phyloP scores from a whole-genome alignment of 1,140 invertebrate genomes.

The Archivesica marissinica region DNA sequence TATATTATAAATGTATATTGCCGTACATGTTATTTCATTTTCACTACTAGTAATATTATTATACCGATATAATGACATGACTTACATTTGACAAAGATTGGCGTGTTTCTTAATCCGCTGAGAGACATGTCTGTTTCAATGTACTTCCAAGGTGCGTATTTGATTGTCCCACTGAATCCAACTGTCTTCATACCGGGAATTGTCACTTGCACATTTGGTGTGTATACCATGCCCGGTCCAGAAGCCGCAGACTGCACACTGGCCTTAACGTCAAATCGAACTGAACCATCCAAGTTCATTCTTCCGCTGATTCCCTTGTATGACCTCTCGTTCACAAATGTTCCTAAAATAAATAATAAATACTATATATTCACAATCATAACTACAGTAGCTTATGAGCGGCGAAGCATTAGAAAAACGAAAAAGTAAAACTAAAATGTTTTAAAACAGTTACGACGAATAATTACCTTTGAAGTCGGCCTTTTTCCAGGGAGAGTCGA shows the following conservation, averaged over 20 bases:
- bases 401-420: too few relatives aligned
- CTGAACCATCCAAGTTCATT: constrained; percentile 68
- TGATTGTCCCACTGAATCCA: constrained; percentile 61
- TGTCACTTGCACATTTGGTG: constrained; percentile 69
- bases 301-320: constrained; percentile 67
- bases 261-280: constrained; percentile 69
- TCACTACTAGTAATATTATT: too few relatives aligned
- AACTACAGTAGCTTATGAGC: too few relatives aligned
- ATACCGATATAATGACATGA: too few relatives aligned
- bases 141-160: constrained; percentile 58
- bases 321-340: constrained; percentile 60
- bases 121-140: constrained; percentile 61
- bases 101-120: constrained; percentile 48
- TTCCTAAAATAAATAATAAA: constrained; percentile 57
- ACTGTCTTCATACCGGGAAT: constrained; percentile 63
- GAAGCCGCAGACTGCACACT: constrained; percentile 57
- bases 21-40: background rate
- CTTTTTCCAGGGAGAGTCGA: constrained; percentile 83
- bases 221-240: constrained; percentile 59
- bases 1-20: too few relatives aligned
- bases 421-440: too few relatives aligned
- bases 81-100: constrained; percentile 64
- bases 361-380: too few relatives aligned
- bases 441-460: too few relatives aligned
- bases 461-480: constrained; percentile 79